Base-by-base conservation (phyloP, 2,113 vertebrate species). In the Pelecanoides urinatrix region DNA sequence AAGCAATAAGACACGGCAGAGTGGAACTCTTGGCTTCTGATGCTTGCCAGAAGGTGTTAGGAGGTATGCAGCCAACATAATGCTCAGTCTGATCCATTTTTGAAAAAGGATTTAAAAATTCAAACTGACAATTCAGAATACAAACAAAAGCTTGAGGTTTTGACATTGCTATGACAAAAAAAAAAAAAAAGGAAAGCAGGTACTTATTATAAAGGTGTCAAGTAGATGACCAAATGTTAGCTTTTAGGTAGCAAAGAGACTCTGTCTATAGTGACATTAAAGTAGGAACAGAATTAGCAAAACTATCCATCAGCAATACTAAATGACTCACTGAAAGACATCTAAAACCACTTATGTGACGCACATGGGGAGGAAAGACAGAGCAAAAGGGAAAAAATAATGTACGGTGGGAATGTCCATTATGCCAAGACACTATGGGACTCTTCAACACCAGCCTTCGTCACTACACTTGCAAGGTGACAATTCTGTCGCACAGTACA, bases 21-120 rank as follows among this genome's bases (percentile, higher is more conserved):
- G 59, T 45, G 44, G 81, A 97, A 90, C 68, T 85, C 66, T 82
- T 96, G 84, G 91, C 92, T 96, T 68, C 86, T 82, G 23, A 62
- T 76, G 42, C 66, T 89, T 88, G 71, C 92, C 92, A 94, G 89
- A 94, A 93, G 88, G 94, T 71, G 83, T 76, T 89, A 82, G 49
- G 82, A 97, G 79, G 52, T 86, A 90, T 72, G 91, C 32, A 73
- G 95, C 70, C 84, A 94, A 68, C 1, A 3, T 73, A 94, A 83
- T 44, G 61, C 32, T 91, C 62, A 61, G 70, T 73, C 92, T 95
- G 42, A 90, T 91, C 53, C 32, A 4, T 73, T 86, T 95, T 77
- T 92, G 11, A 84, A 72, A 86, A 88, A 71, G 30, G 68, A 86
- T 92, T 94, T 91, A 85, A 79, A 91, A 95, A 95, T 79, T 92